phyloP scores from a whole-genome alignment of 1,140 invertebrate species.

The Amphibalanus amphitrite region DNA sequence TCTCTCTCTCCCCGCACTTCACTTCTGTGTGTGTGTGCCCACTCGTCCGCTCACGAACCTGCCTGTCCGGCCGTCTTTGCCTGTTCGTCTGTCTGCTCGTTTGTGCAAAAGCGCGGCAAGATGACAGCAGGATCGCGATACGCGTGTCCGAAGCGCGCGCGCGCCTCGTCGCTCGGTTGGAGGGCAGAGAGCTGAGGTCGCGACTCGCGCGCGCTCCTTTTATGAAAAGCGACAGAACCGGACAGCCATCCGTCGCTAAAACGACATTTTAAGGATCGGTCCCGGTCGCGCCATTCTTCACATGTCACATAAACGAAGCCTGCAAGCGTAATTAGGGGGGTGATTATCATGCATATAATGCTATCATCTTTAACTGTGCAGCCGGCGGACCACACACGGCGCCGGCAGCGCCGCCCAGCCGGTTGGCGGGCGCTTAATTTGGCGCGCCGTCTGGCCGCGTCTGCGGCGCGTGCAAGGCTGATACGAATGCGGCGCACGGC shows the following conservation, averaged over 20 bases:
- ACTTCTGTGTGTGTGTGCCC: too few species aligned
- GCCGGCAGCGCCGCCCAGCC: neutral
- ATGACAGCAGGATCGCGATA: too few species aligned
- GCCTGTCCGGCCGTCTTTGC: too few species aligned
- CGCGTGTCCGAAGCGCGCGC: too few species aligned
- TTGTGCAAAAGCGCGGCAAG: too few species aligned
- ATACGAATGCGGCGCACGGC: neutral
- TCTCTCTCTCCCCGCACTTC: too few species aligned
- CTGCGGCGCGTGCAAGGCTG: neutral
- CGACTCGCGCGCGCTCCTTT: neutral
- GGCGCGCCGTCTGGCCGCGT: neutral
- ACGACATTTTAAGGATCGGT: neutral
- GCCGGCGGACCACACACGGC: neutral
- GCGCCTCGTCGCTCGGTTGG: too few species aligned
- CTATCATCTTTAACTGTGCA: slow-evolving; percentile 1
- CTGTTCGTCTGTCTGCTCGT: too few species aligned
- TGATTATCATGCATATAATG: slow-evolving; percentile 2
- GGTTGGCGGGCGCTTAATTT: neutral
- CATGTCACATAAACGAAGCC: slow-evolving; percentile 1
- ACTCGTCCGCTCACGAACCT: too few species aligned
- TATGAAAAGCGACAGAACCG: neutral
- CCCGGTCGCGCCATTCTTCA: neutral
- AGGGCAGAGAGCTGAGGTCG: too few species aligned
- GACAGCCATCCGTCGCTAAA: neutral
- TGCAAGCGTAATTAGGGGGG: neutral